Evolutionary conservation across 2,113 vertebrate genomes (phyloP).

Genomic region (Plecotus auritus): DNA sequence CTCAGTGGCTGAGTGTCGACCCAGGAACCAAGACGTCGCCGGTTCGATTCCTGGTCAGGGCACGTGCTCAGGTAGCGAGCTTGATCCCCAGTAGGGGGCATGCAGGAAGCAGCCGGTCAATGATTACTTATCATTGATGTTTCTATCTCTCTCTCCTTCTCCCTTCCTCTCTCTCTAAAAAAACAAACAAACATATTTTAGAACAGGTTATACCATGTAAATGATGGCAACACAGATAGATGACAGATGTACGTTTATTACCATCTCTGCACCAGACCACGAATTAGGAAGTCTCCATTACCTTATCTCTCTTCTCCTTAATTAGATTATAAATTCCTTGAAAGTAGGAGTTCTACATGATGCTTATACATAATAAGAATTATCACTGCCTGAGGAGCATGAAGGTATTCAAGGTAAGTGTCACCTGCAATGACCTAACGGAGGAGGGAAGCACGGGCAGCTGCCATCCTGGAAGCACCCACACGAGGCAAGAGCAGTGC

Average conservation of each 20-base stretch:
- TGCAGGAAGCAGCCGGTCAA: no score
- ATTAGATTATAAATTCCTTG: neutral
- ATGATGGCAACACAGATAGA: neutral
- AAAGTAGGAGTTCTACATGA: neutral
- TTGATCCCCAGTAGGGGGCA: no score
- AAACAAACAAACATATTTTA: neutral
- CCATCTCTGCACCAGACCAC: neutral
- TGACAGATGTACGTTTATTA: neutral
- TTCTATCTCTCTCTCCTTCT: no score
- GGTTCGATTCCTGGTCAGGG: no score
- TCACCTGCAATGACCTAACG: neutral
- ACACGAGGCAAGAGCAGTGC: neutral
- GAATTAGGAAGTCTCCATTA: neutral
- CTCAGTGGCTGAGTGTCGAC: no score
- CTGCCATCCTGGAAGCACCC: fast-evolving
- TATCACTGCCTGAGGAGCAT: neutral
- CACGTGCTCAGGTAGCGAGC: no score
- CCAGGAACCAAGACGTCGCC: no score
- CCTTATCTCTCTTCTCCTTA: neutral
- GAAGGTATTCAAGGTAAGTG: neutral
- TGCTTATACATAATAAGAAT: neutral
- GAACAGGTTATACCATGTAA: neutral
- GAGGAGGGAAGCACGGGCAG: neutral
- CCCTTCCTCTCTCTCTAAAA: no score
- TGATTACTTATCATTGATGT: no score